Evolutionary conservation across 2,797 vertebrate species (phyloP).

Genomic region (Chelon labrosus): DNA sequence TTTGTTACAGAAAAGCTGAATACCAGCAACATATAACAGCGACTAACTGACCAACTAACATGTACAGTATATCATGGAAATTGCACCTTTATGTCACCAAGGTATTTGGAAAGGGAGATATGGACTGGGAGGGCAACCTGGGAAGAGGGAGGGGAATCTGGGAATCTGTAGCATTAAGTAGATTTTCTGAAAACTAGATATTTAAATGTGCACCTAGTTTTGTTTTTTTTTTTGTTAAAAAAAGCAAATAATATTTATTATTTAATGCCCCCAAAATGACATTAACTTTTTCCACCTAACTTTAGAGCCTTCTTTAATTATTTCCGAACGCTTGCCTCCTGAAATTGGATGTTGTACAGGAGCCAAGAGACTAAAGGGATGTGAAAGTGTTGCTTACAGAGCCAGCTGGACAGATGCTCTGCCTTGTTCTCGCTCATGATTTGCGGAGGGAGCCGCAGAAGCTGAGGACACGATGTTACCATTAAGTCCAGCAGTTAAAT

Average conservation of each 20-base stretch:
- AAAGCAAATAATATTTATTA: no score
- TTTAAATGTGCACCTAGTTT: neutral
- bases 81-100: slow-evolving; percentile 47
- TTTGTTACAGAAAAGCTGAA: slow-evolving; percentile 17
- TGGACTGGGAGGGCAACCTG: neutral
- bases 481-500: neutral
- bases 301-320: neutral
- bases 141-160: no score
- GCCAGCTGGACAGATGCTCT: no score
- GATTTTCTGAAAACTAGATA: neutral
- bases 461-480: no score
- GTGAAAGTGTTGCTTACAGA: no score
- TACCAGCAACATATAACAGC: slow-evolving; percentile 6
- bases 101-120: neutral
- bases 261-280: no score
- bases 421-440: no score
- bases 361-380: no score
- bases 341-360: neutral
- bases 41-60: slow-evolving; percentile 4
- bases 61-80: slow-evolving; percentile 16
- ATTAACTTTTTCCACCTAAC: neutral
- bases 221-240: no score
- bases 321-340: neutral
- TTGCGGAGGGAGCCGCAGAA: no score
- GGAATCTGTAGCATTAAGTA: neutral